Percentiles rank a stretch among this genome's conserved stretches.
Evolutionary conservation across 2,113 vertebrate genomes (phyloP).

Genomic region (Cyprinodon variegatus): DNA sequence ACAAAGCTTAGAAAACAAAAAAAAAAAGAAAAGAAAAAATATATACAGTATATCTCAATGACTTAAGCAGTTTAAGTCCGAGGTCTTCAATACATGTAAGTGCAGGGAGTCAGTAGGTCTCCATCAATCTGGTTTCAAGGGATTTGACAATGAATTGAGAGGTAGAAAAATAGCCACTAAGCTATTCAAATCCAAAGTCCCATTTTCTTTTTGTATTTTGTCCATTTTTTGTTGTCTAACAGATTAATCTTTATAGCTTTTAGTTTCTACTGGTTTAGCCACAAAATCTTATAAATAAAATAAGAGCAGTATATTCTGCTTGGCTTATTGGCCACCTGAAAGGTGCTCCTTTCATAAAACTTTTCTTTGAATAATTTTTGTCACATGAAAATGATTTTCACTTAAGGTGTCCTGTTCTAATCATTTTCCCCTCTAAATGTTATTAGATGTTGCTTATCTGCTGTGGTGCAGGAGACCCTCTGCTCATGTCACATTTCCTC

Average conservation of each 20-base stretch:
- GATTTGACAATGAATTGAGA: neutral
- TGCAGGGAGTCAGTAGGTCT: too few species aligned
- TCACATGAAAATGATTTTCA: neutral
- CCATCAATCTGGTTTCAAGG: neutral
- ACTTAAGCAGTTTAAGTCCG: too few species aligned
- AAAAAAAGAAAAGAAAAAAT: too few species aligned
- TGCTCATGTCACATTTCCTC: conserved; percentile 42
- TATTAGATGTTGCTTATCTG: conserved; percentile 42
- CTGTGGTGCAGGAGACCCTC: conserved; percentile 50
- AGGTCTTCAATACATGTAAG: too few species aligned
- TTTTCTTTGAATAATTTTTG: neutral
- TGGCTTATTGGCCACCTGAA: neutral
- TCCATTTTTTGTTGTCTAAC: neutral
- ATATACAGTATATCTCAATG: too few species aligned
- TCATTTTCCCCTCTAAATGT: conserved; percentile 22
- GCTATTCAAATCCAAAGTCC: neutral
- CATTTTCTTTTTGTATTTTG: neutral
- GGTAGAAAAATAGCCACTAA: neutral
- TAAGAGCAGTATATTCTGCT: neutral
- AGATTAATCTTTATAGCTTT: neutral
- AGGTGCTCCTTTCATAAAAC: neutral
- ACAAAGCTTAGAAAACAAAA: too few species aligned
- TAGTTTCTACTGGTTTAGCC: neutral
- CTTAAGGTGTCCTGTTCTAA: neutral
- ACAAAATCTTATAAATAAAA: neutral